phyloP scores from a whole-genome alignment of 1,140 invertebrate genomes.

The Micrasema minimum region DNA sequence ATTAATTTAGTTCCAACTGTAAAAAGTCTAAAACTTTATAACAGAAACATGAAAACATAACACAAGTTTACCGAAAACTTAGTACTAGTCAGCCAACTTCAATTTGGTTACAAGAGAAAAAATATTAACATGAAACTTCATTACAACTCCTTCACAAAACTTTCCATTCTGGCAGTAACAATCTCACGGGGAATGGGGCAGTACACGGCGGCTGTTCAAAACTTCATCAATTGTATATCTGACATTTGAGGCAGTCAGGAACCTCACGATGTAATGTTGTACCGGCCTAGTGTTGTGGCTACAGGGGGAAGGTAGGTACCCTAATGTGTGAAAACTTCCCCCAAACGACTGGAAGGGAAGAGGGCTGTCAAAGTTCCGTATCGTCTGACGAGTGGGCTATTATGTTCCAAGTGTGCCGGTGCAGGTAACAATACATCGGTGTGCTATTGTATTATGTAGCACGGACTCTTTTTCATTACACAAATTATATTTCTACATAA shows the following conservation, averaged over 20 bases:
- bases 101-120: constrained; percentile 11
- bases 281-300: too few relatives aligned
- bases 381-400: not conserved
- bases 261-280: not conserved
- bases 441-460: too few relatives aligned
- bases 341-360: not conserved
- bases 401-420: too few relatives aligned
- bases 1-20: too few relatives aligned
- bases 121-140: constrained; percentile 20
- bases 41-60: too few relatives aligned
- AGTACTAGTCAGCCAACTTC: constrained; percentile 5
- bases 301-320: not conserved
- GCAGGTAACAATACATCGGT: too few relatives aligned
- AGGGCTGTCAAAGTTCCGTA: constrained; percentile 21
- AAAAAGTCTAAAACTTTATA: too few relatives aligned
- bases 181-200: not conserved
- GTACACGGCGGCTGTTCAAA: not conserved
- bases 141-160: constrained; percentile 21
- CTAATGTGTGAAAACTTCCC: constrained; percentile 29
- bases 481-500: too few relatives aligned
- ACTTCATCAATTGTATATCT: constrained; percentile 29
- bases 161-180: not conserved
- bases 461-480: too few relatives aligned
- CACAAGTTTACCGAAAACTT: not conserved
- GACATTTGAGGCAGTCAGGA: constrained; percentile 17